Evolutionary conservation across 2,113 vertebrate genomes (phyloP).

Genomic region (Pollimyrus isidori): DNA sequence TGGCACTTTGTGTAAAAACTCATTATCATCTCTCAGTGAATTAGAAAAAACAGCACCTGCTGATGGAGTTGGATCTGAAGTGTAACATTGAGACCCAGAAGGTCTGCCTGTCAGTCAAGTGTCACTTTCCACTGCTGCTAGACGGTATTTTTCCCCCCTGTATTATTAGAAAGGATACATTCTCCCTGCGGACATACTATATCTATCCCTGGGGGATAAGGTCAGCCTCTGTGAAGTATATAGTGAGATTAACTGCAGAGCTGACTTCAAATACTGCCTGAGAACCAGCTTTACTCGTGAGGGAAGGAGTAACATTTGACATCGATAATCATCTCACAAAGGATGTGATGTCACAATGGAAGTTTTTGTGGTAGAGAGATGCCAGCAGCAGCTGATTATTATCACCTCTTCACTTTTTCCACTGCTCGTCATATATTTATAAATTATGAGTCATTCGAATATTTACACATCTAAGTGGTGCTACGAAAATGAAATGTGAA

Average conservation of each 20-base stretch:
- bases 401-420: slow-evolving; percentile 8
- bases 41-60: background rate
- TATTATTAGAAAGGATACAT: background rate
- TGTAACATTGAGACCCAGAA: background rate
- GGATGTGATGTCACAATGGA: slow-evolving; percentile 9
- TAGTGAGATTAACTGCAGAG: background rate
- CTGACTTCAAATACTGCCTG: background rate
- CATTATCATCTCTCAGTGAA: background rate
- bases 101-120: background rate
- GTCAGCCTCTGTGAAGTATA: background rate
- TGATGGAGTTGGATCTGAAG: background rate
- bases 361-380: slow-evolving; percentile 1
- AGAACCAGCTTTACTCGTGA: background rate
- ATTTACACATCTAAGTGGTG: background rate
- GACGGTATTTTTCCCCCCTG: background rate
- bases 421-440: background rate
- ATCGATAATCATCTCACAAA: background rate
- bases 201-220: background rate
- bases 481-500: background rate
- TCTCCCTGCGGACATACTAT: background rate
- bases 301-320: background rate
- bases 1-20: background rate
- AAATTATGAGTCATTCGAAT: background rate
- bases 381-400: background rate
- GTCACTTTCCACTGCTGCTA: background rate